A percentile compares a stretch with the other conserved stretches of the same genome.
These are phyloP conservation scores for Amphimallon solstitiale DNA, from an alignment of 2,888 invertebrate species.

Conservation along the genomic window DNA sequence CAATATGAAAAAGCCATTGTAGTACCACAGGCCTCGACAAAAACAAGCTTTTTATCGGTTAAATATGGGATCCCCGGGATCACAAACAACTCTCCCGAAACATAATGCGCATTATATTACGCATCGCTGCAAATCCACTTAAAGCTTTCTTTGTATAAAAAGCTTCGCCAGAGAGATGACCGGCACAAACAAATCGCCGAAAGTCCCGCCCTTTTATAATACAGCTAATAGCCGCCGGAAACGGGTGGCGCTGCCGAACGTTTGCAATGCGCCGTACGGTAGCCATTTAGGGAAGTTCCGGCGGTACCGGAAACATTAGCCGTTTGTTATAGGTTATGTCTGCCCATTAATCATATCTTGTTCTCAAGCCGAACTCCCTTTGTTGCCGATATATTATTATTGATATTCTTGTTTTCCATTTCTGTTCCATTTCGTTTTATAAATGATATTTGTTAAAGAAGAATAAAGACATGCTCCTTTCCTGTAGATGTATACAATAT, in stretches of 20 bases:
- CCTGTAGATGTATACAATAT: conserved; percentile 33
- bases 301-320: conserved; percentile 63
- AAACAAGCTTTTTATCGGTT: conserved; percentile 34
- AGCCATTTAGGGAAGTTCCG: conserved; percentile 63
- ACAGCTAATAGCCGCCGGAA: conserved; percentile 62
- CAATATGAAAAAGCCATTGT: conserved; percentile 28
- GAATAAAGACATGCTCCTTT: conserved; percentile 59
- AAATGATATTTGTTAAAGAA: conserved; percentile 61
- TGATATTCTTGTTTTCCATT: conserved; percentile 63
- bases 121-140: conserved; percentile 57
- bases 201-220: conserved; percentile 62
- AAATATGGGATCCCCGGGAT: conserved; percentile 32
- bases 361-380: conserved; percentile 54
- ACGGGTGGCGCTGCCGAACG: conserved; percentile 57
- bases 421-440: conserved; percentile 60
- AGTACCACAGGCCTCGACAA: conserved; percentile 11
- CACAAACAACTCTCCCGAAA: conserved; percentile 40
- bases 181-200: conserved; percentile 59
- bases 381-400: conserved; percentile 60
- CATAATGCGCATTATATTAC: conserved; percentile 56
- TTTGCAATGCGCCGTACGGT: conserved; percentile 50
- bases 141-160: conserved; percentile 47
- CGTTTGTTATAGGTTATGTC: conserved; percentile 60
- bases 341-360: conserved; percentile 62
- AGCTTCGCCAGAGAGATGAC: conserved; percentile 49